Evolutionary conservation across 2,888 invertebrate genomes (phyloP), one percentile per base, ranked within the genome.

Genomic region (Griposia aprilina): DNA sequence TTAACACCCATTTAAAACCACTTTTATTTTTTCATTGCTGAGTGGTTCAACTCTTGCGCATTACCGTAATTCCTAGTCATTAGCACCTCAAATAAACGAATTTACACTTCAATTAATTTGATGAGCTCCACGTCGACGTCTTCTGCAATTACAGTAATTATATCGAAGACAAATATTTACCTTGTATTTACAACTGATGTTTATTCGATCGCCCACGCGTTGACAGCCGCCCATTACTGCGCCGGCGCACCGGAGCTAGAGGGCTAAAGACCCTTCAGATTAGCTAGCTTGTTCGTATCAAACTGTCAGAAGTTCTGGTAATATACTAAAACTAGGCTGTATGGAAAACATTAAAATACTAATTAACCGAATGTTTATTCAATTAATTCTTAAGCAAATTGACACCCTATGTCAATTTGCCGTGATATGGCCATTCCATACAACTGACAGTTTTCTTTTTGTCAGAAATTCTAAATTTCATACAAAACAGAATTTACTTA

Each of bases 151-250:
- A 94, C 91, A 91, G 93, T 94, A 95, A 96, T 95, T 95, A 94
- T 92, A 91, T 89, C 90, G 92, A 95, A 96, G 95, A 95, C 95
- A 96, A 96, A 96, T 95, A 96, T 95, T 95, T 95, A 93, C 94
- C 92, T 86, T 88, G 93, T 93, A 93, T 92, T 93, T 94, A 94
- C 94, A 93, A 94, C 90, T 91, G 93, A 93, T 94, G 94, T 93
- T 94, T 93, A 94, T 93, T 92, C 87, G 93, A 92, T 93, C 94
- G 93, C 95, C 95, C 93, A 95, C 95, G 92, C 93, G 92, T 88
- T 94, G 96, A 95, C 95, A 95, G 94, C 89, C 92, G 87, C 84
- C 93, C 91, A 94, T 95, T 95, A 94, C 90, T 74, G 91, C 91
- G 90, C 90, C 55, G 78, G 91, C 90, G 91, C 90, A 88, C 93